Percentiles rank a stretch among this genome's conserved stretches.
These are phyloP conservation scores for Agriopis leucophaearia DNA, from an alignment of 2,888 invertebrate species.

Conservation along the genomic window DNA sequence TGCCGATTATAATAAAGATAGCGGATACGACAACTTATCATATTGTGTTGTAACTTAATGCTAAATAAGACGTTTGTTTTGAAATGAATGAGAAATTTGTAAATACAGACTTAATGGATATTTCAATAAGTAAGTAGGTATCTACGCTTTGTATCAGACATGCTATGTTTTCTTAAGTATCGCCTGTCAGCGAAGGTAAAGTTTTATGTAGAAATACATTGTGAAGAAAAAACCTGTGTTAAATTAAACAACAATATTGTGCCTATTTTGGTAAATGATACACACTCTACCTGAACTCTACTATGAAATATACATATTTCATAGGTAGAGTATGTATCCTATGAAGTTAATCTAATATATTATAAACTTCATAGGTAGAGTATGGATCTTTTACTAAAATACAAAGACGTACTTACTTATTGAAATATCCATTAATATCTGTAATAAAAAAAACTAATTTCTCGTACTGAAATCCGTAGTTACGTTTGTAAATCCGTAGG, in stretches of 20 bases:
- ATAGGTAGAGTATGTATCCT: too few species aligned
- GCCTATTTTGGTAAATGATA: too few species aligned
- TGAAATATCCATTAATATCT: constrained; percentile 6
- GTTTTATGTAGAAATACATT: background rate
- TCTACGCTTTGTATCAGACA: background rate
- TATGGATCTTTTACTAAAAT: too few species aligned
- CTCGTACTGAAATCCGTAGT: too few species aligned
- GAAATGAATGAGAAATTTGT: constrained; percentile 31
- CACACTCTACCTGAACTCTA: too few species aligned
- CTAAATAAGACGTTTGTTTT: constrained; percentile 34
- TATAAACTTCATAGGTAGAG: too few species aligned
- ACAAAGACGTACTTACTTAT: background rate
- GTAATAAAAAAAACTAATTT: constrained; percentile 26
- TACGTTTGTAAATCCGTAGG: too few species aligned
- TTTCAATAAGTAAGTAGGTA: constrained; percentile 1
- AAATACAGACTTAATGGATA: constrained; percentile 11
- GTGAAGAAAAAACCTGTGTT: background rate
- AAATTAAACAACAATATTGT: too few species aligned
- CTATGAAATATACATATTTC: too few species aligned
- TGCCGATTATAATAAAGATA: constrained; percentile 35
- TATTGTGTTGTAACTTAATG: constrained; percentile 33
- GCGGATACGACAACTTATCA: constrained; percentile 21
- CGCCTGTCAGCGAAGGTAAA: constrained; percentile 9
- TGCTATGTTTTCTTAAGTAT: constrained; percentile 1
- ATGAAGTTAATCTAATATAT: too few species aligned